phyloP scores from a whole-genome alignment of 2,797 vertebrate species.

The Protonibea diacanthus region DNA sequence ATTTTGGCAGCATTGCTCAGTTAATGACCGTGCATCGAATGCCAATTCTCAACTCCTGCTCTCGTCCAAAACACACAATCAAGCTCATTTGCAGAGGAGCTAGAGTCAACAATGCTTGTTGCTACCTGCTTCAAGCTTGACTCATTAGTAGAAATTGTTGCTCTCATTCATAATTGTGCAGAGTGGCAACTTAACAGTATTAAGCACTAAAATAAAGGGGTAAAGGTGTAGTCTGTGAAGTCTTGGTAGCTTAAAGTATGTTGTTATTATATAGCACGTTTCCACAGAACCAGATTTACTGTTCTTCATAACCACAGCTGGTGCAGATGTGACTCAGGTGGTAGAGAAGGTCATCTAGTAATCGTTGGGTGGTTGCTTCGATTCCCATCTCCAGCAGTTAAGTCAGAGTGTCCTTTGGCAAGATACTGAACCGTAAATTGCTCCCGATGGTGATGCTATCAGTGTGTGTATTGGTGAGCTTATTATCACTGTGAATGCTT shows the following conservation, averaged over 20 bases:
- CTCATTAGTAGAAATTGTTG: conserved; percentile 40
- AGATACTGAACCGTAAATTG: no score
- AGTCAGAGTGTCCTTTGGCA: no score
- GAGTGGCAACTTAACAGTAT: conserved; percentile 37
- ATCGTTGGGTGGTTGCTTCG: no score
- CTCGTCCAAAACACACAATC: conserved; percentile 50
- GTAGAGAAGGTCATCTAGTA: no score
- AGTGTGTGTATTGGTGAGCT: no score
- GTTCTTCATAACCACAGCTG: background rate
- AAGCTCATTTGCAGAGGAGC: conserved; percentile 53
- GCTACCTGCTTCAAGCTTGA: conserved; percentile 51
- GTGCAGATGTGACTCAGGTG: no score
- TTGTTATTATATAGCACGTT: background rate
- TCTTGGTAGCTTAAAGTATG: conserved; percentile 11
- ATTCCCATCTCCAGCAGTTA: no score
- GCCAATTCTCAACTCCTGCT: conserved; percentile 27
- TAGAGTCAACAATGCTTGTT: conserved; percentile 47
- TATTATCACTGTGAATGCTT: no score
- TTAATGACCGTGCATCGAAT: conserved; percentile 18
- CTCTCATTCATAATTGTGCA: conserved; percentile 29
- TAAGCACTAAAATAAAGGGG: conserved; percentile 34
- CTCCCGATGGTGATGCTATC: no score
- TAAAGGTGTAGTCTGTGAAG: background rate
- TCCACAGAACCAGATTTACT: background rate
- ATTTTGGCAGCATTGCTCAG: conserved; percentile 12